These are phyloP conservation scores for Mycetomoellerius zeteki DNA, from an alignment of 1,140 invertebrate species.

Conservation along the genomic window DNA sequence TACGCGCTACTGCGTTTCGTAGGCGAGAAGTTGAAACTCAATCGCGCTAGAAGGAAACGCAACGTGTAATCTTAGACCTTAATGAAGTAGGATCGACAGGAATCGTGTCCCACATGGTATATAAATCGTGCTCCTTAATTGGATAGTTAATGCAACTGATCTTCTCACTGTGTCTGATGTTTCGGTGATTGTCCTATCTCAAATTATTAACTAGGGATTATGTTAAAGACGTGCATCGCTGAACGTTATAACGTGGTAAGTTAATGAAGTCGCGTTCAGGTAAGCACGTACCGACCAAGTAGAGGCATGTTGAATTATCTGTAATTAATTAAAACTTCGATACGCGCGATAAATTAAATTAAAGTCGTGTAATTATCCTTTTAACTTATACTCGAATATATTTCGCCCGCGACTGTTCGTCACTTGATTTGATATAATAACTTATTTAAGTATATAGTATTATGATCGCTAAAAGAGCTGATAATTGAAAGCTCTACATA, in stretches of 20 bases:
- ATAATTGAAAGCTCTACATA: too few relatives aligned
- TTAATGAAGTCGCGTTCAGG: slow-evolving; percentile 30
- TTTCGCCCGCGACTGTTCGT: not conserved
- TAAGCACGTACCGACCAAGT: not conserved
- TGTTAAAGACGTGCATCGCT: not conserved
- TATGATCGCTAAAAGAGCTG: too few relatives aligned
- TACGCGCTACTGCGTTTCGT: slow-evolving; percentile 69
- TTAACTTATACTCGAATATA: not conserved
- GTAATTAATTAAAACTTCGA: slow-evolving; percentile 38
- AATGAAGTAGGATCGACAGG: slow-evolving; percentile 18
- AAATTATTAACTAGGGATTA: slow-evolving; percentile 3
- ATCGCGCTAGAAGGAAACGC: slow-evolving; percentile 38
- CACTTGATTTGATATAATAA: not conserved
- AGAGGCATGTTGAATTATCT: slow-evolving; percentile 14
- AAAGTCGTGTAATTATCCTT: slow-evolving; percentile 37
- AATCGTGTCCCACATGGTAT: slow-evolving; percentile 3
- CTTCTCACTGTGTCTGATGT: not conserved
- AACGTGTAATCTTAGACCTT: slow-evolving; percentile 30
- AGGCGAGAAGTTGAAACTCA: slow-evolving; percentile 68
- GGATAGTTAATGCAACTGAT: not conserved
- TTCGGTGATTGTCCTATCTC: not conserved
- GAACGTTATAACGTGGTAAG: slow-evolving; percentile 3
- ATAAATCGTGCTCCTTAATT: slow-evolving; percentile 48
- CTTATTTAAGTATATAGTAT: too few relatives aligned
- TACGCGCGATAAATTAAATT: slow-evolving; percentile 39